Evolutionary conservation across 2,888 invertebrate species (phyloP).

Genomic region (Boloria selene): DNA sequence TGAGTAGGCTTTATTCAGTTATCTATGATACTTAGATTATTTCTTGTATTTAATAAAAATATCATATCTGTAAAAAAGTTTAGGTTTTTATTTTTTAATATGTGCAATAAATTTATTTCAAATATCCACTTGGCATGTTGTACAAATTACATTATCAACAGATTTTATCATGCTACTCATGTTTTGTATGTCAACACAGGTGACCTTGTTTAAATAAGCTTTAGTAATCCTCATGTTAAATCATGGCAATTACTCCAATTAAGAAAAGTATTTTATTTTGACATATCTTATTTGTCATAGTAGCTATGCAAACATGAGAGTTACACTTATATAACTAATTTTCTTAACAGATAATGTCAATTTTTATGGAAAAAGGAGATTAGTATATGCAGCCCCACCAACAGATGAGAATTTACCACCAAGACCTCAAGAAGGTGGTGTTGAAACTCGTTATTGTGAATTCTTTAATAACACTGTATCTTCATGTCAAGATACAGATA

Average conservation of each 20-base stretch:
- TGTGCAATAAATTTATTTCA: no score
- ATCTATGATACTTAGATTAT: slow-evolving; percentile 9
- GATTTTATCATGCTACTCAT: neutral
- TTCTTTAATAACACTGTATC: slow-evolving; percentile 83
- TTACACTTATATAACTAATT: neutral
- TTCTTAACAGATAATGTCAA: neutral
- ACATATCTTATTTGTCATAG: no score
- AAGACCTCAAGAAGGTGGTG: slow-evolving; percentile 70
- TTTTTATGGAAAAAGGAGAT: slow-evolving; percentile 47
- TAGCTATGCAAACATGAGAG: no score
- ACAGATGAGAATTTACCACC: slow-evolving; percentile 68
- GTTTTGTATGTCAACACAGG: neutral
- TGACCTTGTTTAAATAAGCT: neutral
- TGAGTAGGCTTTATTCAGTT: slow-evolving; percentile 26
- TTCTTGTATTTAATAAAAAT: slow-evolving; percentile 2
- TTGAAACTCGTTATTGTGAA: slow-evolving; percentile 84
- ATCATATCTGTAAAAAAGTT: neutral
- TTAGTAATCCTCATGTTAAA: no score
- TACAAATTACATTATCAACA: no score
- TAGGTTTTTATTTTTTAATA: no score
- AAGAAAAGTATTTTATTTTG: no score
- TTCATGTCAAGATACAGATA: slow-evolving; percentile 52
- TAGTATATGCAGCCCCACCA: slow-evolving; percentile 56
- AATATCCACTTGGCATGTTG: no score
- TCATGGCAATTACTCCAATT: no score